phyloP scores from a whole-genome alignment of 2,888 invertebrate species.

The Melanophora roralis region DNA sequence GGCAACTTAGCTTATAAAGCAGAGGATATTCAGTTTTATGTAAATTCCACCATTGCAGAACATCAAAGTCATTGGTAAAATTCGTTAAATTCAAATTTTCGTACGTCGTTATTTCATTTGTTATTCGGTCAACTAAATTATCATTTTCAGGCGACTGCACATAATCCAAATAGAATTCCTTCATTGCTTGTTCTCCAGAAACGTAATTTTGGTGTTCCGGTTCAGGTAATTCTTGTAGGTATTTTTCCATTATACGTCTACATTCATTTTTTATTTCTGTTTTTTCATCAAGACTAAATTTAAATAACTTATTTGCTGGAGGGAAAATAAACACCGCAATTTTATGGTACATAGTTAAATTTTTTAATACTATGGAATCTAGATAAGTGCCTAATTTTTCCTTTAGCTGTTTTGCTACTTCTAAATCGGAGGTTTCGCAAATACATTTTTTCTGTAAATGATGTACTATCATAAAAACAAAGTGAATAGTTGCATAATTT shows the following conservation, averaged over 20 bases:
- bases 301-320: not conserved
- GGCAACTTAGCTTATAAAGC: not conserved
- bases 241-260: not conserved
- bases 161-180: not conserved
- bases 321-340: not conserved
- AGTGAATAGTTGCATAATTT: not conserved
- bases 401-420: not conserved
- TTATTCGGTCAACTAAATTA: not conserved
- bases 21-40: not conserved
- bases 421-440: not conserved
- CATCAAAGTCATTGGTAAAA: not conserved
- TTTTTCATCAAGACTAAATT: not conserved
- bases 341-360: not conserved
- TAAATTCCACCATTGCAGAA: not conserved
- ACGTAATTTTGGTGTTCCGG: not conserved
- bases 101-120: not conserved
- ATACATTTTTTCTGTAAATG: too few species aligned
- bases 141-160: not conserved
- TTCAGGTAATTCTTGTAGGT: too few species aligned
- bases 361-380: not conserved
- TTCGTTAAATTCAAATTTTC: not conserved
- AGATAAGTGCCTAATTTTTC: not conserved
- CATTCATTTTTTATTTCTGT: not conserved
- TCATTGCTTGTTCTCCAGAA: too few species aligned
- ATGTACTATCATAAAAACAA: not conserved